phyloP scores from a whole-genome alignment of 2,113 vertebrate genomes.

The Elephas maximus region DNA sequence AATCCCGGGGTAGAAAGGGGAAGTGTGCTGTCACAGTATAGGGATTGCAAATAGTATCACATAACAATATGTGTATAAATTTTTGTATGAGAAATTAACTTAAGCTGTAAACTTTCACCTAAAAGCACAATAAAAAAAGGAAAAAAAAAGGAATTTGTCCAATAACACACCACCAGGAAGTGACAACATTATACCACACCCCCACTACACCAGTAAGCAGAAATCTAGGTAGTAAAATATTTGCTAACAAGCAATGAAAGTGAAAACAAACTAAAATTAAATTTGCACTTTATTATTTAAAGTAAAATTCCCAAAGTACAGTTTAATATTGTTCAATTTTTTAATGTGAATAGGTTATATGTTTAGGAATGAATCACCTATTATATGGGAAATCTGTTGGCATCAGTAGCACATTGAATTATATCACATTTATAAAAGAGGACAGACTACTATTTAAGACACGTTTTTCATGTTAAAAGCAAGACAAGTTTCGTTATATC shows the following conservation, averaged over 20 bases:
- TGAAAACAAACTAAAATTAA: not conserved
- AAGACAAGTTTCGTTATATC: constrained; percentile 23
- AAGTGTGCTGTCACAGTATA: no score
- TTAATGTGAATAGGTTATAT: not conserved
- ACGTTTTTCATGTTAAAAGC: constrained; percentile 61
- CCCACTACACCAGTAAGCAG: not conserved
- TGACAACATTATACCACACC: not conserved
- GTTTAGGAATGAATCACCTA: not conserved
- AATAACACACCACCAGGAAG: not conserved
- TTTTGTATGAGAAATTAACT: no score
- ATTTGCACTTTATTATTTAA: not conserved
- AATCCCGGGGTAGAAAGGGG: no score
- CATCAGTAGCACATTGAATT: not conserved
- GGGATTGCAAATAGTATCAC: no score
- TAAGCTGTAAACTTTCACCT: no score
- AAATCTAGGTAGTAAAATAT: not conserved
- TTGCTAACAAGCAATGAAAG: not conserved
- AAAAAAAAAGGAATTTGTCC: not conserved
- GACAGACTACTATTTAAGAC: constrained; percentile 31
- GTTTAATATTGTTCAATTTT: not conserved
- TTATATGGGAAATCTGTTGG: not conserved
- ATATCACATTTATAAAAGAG: not conserved
- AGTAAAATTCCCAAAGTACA: not conserved
- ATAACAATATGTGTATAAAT: no score
- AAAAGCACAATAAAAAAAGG: no score